phyloP scores from a whole-genome alignment of 2,888 invertebrate species.

The Ornithoptera priamus region DNA sequence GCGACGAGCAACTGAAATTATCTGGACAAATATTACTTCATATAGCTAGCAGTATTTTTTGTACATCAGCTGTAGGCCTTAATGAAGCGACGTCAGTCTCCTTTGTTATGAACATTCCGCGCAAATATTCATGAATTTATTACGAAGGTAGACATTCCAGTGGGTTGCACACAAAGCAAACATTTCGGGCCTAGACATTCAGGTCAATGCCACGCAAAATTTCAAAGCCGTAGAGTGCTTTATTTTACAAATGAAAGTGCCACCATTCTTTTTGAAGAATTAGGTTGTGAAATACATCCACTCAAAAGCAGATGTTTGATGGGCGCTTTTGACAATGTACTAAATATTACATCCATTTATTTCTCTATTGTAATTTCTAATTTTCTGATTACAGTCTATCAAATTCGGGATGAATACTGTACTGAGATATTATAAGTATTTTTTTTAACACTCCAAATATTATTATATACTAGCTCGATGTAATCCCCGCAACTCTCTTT shows the following conservation, averaged over 20 bases:
- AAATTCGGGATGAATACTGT: too few relatives aligned
- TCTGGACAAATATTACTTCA: not conserved
- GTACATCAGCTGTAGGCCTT: constrained; percentile 2
- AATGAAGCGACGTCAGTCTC: constrained; percentile 17
- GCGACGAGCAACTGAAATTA: not conserved
- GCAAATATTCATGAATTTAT: constrained; percentile 30
- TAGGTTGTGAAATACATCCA: not conserved
- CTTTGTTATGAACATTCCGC: constrained; percentile 27
- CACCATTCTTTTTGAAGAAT: constrained; percentile 11
- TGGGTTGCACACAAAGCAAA: constrained; percentile 29
- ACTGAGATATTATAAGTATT: too few relatives aligned
- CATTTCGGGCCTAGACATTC: constrained; percentile 24
- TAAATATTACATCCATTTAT: too few relatives aligned
- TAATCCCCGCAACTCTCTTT: too few relatives aligned
- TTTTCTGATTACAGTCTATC: too few relatives aligned
- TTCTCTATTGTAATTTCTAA: too few relatives aligned
- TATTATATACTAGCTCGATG: too few relatives aligned
- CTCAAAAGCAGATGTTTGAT: constrained; percentile 1
- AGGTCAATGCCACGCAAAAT: constrained; percentile 29
- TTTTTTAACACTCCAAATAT: too few relatives aligned
- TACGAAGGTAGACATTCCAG: constrained; percentile 31
- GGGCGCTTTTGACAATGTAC: not conserved
- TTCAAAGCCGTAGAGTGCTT: constrained; percentile 16
- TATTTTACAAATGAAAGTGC: constrained; percentile 26
- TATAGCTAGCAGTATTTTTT: not conserved